Percentiles rank a stretch among this genome's conserved stretches.
Conservation (phyloP, 2,888 invertebrate genomes). For the Nematopogon swammerdamellus region DNA sequence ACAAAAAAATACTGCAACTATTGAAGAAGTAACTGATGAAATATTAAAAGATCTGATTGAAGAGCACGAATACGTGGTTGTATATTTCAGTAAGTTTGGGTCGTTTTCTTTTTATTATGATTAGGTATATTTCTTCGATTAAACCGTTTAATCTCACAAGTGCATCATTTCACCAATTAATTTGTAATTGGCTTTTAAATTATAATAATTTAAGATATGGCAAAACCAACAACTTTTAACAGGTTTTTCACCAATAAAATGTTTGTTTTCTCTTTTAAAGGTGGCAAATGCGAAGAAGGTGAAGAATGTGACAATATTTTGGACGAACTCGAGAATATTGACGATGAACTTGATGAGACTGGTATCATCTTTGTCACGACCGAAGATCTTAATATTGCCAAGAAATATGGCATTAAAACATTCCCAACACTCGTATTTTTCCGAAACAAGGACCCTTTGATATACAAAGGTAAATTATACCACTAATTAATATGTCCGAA, state of each 20-base stretch:
- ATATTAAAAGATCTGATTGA: constrained; percentile 81
- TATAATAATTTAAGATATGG: too few species aligned
- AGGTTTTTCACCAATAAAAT: too few species aligned
- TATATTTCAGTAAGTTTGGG: constrained; percentile 87
- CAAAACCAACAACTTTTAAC: too few species aligned
- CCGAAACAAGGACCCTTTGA: constrained; percentile 84
- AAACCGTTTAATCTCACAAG: too few species aligned
- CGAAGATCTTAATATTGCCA: constrained; percentile 76
- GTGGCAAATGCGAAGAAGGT: constrained; percentile 83
- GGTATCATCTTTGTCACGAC: constrained; percentile 94
- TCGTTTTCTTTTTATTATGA: too few species aligned
- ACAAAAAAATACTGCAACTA: constrained; percentile 86
- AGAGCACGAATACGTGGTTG: constrained; percentile 91
- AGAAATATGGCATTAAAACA: constrained; percentile 78
- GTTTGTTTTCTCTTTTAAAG: too few species aligned
- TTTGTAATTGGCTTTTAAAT: too few species aligned
- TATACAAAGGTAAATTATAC: constrained; percentile 69
- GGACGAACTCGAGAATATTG: constrained; percentile 85
- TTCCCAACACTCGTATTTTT: constrained; percentile 89
- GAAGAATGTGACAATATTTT: constrained; percentile 83
- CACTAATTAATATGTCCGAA: too few species aligned
- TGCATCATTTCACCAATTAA: too few species aligned
- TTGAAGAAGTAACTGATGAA: constrained; percentile 93
- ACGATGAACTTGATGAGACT: constrained; percentile 88
- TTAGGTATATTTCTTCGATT: too few species aligned